Base-by-base conservation (phyloP, 2,797 vertebrate species). In the Anguilla obscura region DNA sequence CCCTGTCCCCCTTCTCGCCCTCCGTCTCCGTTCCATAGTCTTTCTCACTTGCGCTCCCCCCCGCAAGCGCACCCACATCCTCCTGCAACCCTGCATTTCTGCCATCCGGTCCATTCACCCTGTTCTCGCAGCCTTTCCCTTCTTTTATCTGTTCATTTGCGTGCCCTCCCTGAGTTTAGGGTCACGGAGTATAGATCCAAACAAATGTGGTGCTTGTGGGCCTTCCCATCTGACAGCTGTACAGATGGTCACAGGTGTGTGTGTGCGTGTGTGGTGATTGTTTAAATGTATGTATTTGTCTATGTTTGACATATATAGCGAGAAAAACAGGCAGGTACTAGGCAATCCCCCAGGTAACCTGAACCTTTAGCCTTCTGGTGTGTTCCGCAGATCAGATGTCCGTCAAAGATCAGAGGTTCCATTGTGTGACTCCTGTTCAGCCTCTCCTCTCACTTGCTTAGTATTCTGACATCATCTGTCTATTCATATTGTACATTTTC, bases 321-420 rank as follows among this genome's bases (percentile, higher is more conserved):
- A 88, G 90, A 90, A 85, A 89, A 91, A 93, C 94, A 95, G 93
- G 91, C 89, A 88, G 91, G 56, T 91, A 92, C 92, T 91, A 91
- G 93, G 94, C 88, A 89, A 91, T 88, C 88, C 91, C 92, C 90
- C 27, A 86, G 74, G 95, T 95, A 95, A 96, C 86, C 84, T 84
- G 93, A 96, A 89, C 93, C 93, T 14, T 16, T 71, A 90, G 90
- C 92, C 91, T 93, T 91, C 91, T 71, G 89, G 90, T 92, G 91
- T 91, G 90, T 91, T 91, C 86, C 90, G 58, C 85, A 91, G 93
- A 95, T 96, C 92, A 91, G 91, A 92, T 96, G 90, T 94, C 92
- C 24, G 91, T 94, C 93, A 94, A 93, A 95, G 95, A 95, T 96
- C 95, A 94, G 88, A 91, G 91, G 93, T 93, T 90, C 93, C 92